These are phyloP conservation scores for Folsomia candida DNA, from an alignment of 2,888 invertebrate genomes.

Conservation along the genomic window DNA sequence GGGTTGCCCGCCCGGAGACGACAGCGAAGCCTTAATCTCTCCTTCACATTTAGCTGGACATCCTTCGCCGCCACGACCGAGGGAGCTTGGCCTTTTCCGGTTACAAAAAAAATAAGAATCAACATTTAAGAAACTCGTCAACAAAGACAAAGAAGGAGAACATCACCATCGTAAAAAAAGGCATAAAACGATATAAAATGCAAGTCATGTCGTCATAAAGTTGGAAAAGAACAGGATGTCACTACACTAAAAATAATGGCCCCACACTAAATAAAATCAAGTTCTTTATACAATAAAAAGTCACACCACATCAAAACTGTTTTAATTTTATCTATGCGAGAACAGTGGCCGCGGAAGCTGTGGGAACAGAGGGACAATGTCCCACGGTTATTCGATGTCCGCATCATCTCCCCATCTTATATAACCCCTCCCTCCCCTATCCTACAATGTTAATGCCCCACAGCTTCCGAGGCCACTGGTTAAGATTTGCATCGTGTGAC, in stretches of 20 bases:
- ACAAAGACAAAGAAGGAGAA: constrained; percentile 10
- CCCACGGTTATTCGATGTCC: no score
- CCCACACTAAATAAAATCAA: no score
- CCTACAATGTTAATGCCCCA: no score
- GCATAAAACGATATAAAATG: constrained; percentile 15
- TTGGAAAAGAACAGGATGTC: constrained; percentile 14
- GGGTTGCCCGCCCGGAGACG: constrained; percentile 50
- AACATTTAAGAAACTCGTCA: neutral
- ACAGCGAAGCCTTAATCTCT: constrained; percentile 48
- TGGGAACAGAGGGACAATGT: no score
- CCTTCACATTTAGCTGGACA: constrained; percentile 48
- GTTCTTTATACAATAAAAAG: no score
- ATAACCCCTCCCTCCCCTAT: no score
- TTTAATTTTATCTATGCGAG: no score
- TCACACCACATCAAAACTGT: no score
- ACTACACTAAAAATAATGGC: neutral
- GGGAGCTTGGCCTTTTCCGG: constrained; percentile 48
- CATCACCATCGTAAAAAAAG: constrained; percentile 6
- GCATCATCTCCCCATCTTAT: no score
- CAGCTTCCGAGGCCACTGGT: no score
- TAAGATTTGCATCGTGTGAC: no score
- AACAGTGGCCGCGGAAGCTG: no score
- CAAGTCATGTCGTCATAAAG: constrained; percentile 17
- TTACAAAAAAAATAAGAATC: constrained; percentile 1
- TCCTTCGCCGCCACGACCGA: constrained; percentile 47